Evolutionary conservation across 2,888 invertebrate species (phyloP), one percentile per base, ranked within the genome.

Genomic region (Arctia plantaginis): DNA sequence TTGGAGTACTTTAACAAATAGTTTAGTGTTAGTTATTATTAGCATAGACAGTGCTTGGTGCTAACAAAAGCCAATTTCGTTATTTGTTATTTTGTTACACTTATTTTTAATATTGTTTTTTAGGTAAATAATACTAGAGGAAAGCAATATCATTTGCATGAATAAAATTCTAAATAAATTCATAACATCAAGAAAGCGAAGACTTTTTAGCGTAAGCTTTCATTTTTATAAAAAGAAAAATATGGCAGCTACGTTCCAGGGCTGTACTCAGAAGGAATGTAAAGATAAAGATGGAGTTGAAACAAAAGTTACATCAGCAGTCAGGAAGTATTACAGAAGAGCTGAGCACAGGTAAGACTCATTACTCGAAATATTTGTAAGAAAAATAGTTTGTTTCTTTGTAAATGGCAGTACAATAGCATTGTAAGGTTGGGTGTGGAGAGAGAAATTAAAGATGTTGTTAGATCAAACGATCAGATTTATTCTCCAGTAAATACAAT

Each of bases 271-370:
- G 44, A 92, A 90, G 65, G 91, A 93, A 69, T 90, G 90, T 78
- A 75, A 91, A 66, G 55, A 76, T 13, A 77, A 77, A 70, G n/a
- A n/a, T n/a, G n/a, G n/a, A n/a, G 85, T 89, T 83, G 91, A 90
- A 3, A 88, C 87, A 74, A 78, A 83, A 77, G 30, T 84, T 47
- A 64, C 85, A 30, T 88, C 90, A 6, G 20, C 65, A 66, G 39
- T 68, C 30, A 94, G 93, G 81, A 95, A 95, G 83, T 95, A 95
- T 80, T 95, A 95, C 78, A 88, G 95, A 18, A 89, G 92, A 73
- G 94, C 93, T 30, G 95, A 95, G 82, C 94, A 95, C 81, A 93
- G 95, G 95, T 95, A 86, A 90, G 92, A 20, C n/a, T 23, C 51
- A n/a, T 44, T 12, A 66, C 72, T 51, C 47, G 66, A 35, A n/a